Evolutionary conservation across 2,888 invertebrate species (phyloP), one percentile per base, ranked within the genome.

Genomic region (Drosophila barbarae): DNA sequence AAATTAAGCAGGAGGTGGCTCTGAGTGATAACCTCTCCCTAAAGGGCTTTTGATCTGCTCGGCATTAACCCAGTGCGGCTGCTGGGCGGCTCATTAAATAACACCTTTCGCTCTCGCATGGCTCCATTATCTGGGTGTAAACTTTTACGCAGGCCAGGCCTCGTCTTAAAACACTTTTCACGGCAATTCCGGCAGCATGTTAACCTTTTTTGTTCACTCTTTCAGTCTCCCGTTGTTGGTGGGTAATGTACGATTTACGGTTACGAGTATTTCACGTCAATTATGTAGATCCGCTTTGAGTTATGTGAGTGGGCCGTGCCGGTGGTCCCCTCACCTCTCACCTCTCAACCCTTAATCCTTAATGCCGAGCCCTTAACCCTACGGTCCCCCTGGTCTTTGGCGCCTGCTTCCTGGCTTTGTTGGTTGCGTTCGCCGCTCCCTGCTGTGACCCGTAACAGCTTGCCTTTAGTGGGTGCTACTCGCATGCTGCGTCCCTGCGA

Each of bases 271-370:
- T 71, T 70, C 55, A 65, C 66, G 66, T 84, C 84, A 79, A 84
- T 79, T 79, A 79, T 79, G 84, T 78, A 84, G 79, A 84, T 79
- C 84, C 79, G 72, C 82, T 76, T 71, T 79, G 76, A 79, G 72
- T 84, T 78, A 84, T 84, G 79, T 51, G 72, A 68, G 72, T 73
- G 76, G 69, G 52, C 58, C 51, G 41, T 53, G 23, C 28, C 10
- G 30, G 30, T 23, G 36, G 8, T 28, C 49, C 39, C 23, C 52
- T 35, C 39, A 18, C 35, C 55, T 34, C 12, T 30, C 9, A 8
- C 7, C 34, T 46, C 15, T 15, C 35, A 34, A 9, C 36, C 49
- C 36, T 15, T 49, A 46, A 53, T 46, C 53, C 53, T 34, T 46
- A 42, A 44, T 42, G 30, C 42, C 10, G 13, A 32, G 21, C 34